These are phyloP conservation scores for Xestobium rufovillosum DNA, from an alignment of 2,888 invertebrate genomes.

Conservation along the genomic window DNA sequence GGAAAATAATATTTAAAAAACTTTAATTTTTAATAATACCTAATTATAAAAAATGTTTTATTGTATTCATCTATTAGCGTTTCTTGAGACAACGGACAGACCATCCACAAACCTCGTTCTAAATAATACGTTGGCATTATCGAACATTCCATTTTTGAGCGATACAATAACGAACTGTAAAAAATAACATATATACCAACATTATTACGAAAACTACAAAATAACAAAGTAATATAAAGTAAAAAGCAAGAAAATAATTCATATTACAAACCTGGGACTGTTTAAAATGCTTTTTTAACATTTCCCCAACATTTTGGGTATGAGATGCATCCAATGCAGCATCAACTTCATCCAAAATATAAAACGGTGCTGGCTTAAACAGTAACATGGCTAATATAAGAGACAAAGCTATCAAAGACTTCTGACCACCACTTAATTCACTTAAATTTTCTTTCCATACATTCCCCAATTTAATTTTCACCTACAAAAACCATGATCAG, in stretches of 20 bases:
- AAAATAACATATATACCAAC: slow-evolving; percentile 20
- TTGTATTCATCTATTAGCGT: slow-evolving; percentile 42
- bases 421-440: slow-evolving; percentile 95
- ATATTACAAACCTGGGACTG: slow-evolving; percentile 85
- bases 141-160: slow-evolving; percentile 98
- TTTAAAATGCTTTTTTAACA: slow-evolving; percentile 85
- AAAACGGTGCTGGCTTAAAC: slow-evolving; percentile 96
- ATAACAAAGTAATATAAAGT: too few species aligned
- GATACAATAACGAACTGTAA: slow-evolving; percentile 95
- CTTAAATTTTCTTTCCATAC: slow-evolving; percentile 94
- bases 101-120: slow-evolving; percentile 93
- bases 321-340: slow-evolving; percentile 96
- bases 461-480: slow-evolving; percentile 84
- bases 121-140: slow-evolving; percentile 96
- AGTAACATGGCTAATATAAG: slow-evolving; percentile 92
- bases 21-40: too few species aligned
- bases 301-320: slow-evolving; percentile 96
- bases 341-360: slow-evolving; percentile 98
- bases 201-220: too few species aligned
- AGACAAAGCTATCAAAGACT: slow-evolving; percentile 92
- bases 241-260: too few species aligned
- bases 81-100: slow-evolving; percentile 78
- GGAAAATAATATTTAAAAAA: too few species aligned
- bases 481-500: slow-evolving; percentile 37
- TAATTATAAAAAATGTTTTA: too few species aligned